Conservation (phyloP, 2,113 vertebrate species). For the Mobula hypostoma region DNA sequence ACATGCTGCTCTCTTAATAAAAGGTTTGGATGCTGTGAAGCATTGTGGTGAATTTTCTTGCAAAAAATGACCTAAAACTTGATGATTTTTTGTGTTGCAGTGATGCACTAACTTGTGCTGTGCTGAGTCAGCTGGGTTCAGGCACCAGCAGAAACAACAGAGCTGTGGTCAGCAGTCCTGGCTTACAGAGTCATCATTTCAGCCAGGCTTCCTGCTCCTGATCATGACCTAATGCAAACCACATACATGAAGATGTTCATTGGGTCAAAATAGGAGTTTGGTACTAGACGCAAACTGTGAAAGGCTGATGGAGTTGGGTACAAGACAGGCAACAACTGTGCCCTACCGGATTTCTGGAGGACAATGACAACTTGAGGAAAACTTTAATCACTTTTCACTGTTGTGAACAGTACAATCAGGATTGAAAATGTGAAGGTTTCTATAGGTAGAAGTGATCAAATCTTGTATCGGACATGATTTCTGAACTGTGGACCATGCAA, state of each 20-base stretch:
- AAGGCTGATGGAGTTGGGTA: not conserved
- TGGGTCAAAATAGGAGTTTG: not conserved
- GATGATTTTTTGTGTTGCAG: not conserved
- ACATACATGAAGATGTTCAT: not conserved
- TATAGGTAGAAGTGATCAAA: not conserved
- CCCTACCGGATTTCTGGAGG: too few species aligned
- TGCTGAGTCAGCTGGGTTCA: not conserved
- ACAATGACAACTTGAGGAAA: not conserved
- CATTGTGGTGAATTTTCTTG: not conserved
- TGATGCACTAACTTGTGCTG: not conserved
- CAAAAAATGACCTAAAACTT: not conserved
- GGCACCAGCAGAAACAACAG: not conserved
- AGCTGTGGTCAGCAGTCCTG: not conserved
- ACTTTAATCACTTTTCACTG: not conserved
- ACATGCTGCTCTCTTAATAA: not conserved
- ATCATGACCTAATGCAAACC: not conserved
- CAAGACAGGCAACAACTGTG: not conserved
- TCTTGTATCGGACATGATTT: not conserved
- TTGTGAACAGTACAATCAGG: too few species aligned
- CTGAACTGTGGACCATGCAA: not conserved
- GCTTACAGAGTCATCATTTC: not conserved
- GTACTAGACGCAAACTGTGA: not conserved
- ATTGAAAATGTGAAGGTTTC: not conserved
- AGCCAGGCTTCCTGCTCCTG: not conserved
- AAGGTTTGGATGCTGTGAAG: not conserved